Conservation (phyloP, 2,797 vertebrate genomes). For the Hybognathus amarus region DNA sequence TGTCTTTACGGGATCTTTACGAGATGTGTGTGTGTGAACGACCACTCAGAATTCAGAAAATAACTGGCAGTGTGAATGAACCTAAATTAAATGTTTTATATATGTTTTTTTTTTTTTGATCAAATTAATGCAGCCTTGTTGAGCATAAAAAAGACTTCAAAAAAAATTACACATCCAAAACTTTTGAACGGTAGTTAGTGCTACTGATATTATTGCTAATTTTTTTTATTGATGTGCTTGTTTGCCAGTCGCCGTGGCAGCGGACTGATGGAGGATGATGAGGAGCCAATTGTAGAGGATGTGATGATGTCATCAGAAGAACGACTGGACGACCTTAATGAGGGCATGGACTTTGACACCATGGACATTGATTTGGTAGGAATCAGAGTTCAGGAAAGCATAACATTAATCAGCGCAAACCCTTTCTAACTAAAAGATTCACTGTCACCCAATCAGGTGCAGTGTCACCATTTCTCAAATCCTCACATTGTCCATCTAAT, state of each 20-base stretch:
- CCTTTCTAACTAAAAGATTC: neutral
- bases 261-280: conserved; percentile 96
- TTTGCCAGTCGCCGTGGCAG: conserved; percentile 87
- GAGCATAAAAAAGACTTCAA: neutral
- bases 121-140: neutral
- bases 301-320: conserved; percentile 99
- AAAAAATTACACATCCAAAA: neutral
- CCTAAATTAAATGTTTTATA: no score
- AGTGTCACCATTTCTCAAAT: neutral
- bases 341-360: conserved; percentile 97
- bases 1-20: no score
- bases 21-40: no score
- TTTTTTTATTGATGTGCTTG: neutral
- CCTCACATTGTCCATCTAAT: neutral
- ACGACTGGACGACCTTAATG: conserved; percentile 94
- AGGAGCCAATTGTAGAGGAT: conserved; percentile 97
- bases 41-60: no score
- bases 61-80: no score
- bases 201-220: neutral
- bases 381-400: neutral
- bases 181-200: neutral
- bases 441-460: neutral
- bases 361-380: conserved; percentile 97
- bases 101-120: neutral
- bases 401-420: neutral